These are phyloP conservation scores for Gymnosoma rotundatum DNA, from an alignment of 2,888 invertebrate species.

Conservation along the genomic window DNA sequence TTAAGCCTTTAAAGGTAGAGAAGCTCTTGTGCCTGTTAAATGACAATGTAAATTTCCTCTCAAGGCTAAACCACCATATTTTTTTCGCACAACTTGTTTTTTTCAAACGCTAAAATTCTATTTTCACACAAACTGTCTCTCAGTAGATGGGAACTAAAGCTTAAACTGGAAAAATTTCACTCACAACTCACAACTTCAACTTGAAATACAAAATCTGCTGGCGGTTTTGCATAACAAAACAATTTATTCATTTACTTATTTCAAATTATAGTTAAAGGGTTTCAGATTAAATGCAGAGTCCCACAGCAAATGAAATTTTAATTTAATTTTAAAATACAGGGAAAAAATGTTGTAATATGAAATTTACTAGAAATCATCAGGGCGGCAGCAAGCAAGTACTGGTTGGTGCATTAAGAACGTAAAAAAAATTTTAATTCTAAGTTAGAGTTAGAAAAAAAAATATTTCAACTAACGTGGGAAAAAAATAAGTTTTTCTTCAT, in stretches of 20 bases:
- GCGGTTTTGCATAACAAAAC: conserved; percentile 54
- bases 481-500: conserved; percentile 24
- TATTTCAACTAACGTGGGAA: conserved; percentile 54
- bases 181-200: conserved; percentile 39
- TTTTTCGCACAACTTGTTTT: conserved; percentile 10
- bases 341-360: background rate
- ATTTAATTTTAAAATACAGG: conserved; percentile 45
- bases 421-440: conserved; percentile 18
- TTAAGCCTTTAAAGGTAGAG: background rate
- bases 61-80: conserved; percentile 44
- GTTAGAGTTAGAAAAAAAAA: conserved; percentile 4
- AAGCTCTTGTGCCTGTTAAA: conserved; percentile 19
- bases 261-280: conserved; percentile 31
- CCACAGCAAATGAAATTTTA: background rate
- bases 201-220: conserved; percentile 36
- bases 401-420: background rate
- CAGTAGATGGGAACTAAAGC: conserved; percentile 38
- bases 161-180: conserved; percentile 37
- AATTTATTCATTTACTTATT: conserved; percentile 51
- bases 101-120: background rate
- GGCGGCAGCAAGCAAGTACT: background rate
- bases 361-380: conserved; percentile 1
- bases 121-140: conserved; percentile 37
- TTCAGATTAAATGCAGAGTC: background rate
- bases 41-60: conserved; percentile 54